A percentile compares a stretch with the other conserved stretches of the same genome.
These are phyloP conservation scores for Tiliacea citrago DNA, from an alignment of 2,888 invertebrate species.

Conservation along the genomic window DNA sequence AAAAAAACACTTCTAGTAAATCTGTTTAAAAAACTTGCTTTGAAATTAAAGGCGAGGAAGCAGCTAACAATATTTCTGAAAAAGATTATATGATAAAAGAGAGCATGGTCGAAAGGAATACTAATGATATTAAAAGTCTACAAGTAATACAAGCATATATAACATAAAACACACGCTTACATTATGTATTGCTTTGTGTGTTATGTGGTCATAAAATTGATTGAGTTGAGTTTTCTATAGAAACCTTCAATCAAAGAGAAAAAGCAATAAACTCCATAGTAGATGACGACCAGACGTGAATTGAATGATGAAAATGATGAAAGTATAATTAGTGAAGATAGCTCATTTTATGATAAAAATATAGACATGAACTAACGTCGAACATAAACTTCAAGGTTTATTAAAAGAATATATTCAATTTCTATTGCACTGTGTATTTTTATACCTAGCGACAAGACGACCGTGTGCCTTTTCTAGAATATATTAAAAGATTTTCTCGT, in stretches of 20 bases:
- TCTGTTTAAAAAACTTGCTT: too few relatives aligned
- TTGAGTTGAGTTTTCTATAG: slow-evolving; percentile 2
- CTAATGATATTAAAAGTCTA: neutral
- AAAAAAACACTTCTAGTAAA: too few relatives aligned
- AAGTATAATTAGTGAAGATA: neutral
- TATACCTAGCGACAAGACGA: neutral
- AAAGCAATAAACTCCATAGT: slow-evolving; percentile 4
- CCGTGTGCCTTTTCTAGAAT: neutral
- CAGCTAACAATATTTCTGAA: neutral
- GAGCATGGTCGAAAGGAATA: neutral
- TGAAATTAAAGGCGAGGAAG: too few relatives aligned
- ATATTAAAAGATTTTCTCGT: neutral
- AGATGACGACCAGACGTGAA: neutral
- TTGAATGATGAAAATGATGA: neutral
- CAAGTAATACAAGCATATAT: neutral
- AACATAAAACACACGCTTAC: too few relatives aligned
- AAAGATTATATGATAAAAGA: neutral
- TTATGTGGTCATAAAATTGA: too few relatives aligned
- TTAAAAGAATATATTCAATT: neutral
- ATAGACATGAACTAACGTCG: neutral
- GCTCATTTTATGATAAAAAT: neutral
- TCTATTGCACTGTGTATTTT: slow-evolving; percentile 17
- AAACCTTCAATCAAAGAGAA: neutral
- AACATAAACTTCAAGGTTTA: slow-evolving; percentile 3
- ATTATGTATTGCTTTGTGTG: too few relatives aligned